phyloP scores from a whole-genome alignment of 2,888 invertebrate genomes.

The Orthosia cruda region DNA sequence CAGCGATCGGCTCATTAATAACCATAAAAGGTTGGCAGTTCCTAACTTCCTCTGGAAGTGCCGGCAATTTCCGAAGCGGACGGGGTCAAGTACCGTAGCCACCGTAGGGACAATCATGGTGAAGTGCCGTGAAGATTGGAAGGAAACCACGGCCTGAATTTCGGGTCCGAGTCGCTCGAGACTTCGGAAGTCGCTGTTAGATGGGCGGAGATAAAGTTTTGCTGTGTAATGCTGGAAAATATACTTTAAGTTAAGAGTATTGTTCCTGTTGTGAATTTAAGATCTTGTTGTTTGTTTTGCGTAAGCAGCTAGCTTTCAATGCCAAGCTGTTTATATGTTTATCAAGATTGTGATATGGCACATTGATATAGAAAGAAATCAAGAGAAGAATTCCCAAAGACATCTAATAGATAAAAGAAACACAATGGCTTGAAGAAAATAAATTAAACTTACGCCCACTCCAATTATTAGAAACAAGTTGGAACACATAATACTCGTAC shows the following conservation, averaged over 20 bases:
- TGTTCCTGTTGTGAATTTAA: constrained; percentile 2
- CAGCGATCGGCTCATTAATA: constrained; percentile 57
- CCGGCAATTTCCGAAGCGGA: constrained; percentile 80
- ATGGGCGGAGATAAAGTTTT: constrained; percentile 50
- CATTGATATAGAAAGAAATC: background rate
- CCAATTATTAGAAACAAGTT: background rate
- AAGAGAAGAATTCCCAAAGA: too few relatives aligned
- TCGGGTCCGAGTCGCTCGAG: constrained; percentile 37
- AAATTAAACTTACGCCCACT: background rate
- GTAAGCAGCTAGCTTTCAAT: background rate
- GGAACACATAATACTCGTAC: background rate
- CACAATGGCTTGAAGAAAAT: background rate
- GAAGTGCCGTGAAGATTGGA: constrained; percentile 76
- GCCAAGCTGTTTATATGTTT: constrained; percentile 1
- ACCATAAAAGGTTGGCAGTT: constrained; percentile 71
- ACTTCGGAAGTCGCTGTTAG: constrained; percentile 50
- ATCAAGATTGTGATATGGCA: background rate
- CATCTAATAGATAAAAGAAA: background rate
- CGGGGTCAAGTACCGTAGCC: constrained; percentile 76
- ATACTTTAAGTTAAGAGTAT: background rate
- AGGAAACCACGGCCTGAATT: constrained; percentile 80
- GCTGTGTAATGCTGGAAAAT: constrained; percentile 32
- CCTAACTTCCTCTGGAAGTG: constrained; percentile 74
- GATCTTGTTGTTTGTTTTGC: constrained; percentile 1
- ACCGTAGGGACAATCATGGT: constrained; percentile 69